Evolutionary conservation across 2,797 vertebrate genomes (phyloP).

Genomic region (Caiman crocodilus): DNA sequence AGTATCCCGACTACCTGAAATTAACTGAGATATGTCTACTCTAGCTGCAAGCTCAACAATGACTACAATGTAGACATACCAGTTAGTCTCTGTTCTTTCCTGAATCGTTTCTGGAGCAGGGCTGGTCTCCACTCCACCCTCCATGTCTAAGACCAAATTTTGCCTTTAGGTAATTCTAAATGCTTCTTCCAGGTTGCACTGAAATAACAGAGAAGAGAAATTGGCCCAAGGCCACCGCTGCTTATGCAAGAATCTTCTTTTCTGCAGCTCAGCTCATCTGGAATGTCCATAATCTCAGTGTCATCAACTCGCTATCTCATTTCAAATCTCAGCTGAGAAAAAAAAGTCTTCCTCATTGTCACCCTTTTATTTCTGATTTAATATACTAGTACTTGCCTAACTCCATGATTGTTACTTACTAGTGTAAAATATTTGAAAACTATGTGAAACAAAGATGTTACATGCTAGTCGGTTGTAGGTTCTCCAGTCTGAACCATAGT

Average conservation of each 20-base stretch:
- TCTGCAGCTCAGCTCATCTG: neutral
- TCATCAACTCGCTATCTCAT: neutral
- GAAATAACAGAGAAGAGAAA: neutral
- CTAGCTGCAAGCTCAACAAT: too few relatives aligned
- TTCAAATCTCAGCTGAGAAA: neutral
- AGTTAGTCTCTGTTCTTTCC: neutral
- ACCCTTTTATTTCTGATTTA: neutral
- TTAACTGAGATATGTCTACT: too few relatives aligned
- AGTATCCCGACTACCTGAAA: too few relatives aligned
- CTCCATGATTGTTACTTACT: neutral
- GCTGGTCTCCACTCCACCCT: neutral
- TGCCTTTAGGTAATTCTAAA: neutral
- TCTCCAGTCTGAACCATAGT: neutral
- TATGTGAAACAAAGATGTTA: neutral
- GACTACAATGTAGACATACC: too few relatives aligned
- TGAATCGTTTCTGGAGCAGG: neutral
- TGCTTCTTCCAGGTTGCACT: neutral
- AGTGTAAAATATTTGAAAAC: neutral
- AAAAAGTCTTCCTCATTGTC: neutral
- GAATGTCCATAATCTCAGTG: neutral
- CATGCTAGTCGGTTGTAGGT: rapidly evolving
- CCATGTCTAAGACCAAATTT: neutral
- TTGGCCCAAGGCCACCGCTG: neutral
- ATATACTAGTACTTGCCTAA: neutral
- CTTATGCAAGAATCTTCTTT: neutral